phyloP scores from a whole-genome alignment of 2,113 vertebrate species.

The Platycercus adscitus region DNA sequence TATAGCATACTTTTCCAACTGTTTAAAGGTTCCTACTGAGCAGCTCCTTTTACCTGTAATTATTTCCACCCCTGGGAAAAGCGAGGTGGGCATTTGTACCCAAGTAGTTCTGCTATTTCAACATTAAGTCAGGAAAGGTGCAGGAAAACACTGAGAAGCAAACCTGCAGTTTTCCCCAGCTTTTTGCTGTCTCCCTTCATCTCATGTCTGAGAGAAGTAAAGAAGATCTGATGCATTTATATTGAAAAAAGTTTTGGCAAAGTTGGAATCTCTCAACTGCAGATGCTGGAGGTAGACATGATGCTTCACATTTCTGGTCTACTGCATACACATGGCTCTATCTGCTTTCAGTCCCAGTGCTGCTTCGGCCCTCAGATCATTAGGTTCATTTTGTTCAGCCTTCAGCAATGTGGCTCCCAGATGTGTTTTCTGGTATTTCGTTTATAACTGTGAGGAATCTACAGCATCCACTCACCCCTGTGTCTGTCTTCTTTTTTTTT shows the following conservation, averaged over 20 bases:
- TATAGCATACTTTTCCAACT: neutral
- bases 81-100: fast-evolving
- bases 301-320: conserved; percentile 21
- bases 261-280: neutral
- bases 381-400: conserved; percentile 27
- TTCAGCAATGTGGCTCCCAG: conserved; percentile 67
- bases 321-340: neutral
- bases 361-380: neutral
- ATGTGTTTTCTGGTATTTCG: conserved; percentile 60
- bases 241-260: neutral
- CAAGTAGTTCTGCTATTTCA: neutral
- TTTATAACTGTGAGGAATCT: conserved; percentile 65
- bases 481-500: neutral
- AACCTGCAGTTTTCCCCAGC: neutral
- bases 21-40: neutral
- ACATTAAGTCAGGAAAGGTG: neutral
- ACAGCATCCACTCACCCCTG: conserved; percentile 33
- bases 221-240: conserved; percentile 6
- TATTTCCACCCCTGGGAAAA: neutral
- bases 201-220: neutral
- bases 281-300: neutral
- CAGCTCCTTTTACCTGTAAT: neutral
- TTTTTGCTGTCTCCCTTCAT: neutral
- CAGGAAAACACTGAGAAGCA: neutral
- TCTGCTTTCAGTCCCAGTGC: neutral